Conservation (phyloP, 2,113 vertebrate species). For the Trematomus loennbergii region DNA sequence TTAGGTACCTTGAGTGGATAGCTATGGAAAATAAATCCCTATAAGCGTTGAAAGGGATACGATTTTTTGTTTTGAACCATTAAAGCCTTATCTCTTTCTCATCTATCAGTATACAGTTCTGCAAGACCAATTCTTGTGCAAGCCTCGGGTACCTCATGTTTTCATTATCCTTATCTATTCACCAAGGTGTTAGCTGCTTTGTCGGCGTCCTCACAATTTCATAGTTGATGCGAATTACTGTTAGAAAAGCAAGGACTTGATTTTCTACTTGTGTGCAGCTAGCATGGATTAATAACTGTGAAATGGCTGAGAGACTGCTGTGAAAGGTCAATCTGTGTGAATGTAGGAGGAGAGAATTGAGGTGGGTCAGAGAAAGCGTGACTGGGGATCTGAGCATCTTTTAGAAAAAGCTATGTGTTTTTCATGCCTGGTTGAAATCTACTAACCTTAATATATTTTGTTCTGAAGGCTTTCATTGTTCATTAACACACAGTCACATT, state of each 20-base stretch:
- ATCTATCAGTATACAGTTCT: background rate
- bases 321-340: constrained; percentile 55
- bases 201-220: constrained; percentile 11
- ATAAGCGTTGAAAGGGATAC: background rate
- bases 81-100: background rate
- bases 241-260: constrained; percentile 14
- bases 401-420: constrained; percentile 14
- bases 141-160: background rate
- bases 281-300: constrained; percentile 15
- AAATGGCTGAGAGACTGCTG: constrained; percentile 41
- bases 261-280: constrained; percentile 31
- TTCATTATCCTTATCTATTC: constrained; percentile 7
- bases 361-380: background rate
- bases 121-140: no score
- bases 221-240: constrained; percentile 19
- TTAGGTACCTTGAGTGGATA: background rate
- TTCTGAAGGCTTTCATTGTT: constrained; percentile 1
- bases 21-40: background rate
- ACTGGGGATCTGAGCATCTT: background rate
- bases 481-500: background rate
- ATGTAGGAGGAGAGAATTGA: constrained; percentile 7
- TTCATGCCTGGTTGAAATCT: constrained; percentile 20
- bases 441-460: constrained; percentile 5
- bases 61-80: background rate
- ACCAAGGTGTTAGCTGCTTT: constrained; percentile 1